phyloP scores from a whole-genome alignment of 2,113 vertebrate species.

The Bostrychus sinensis region DNA sequence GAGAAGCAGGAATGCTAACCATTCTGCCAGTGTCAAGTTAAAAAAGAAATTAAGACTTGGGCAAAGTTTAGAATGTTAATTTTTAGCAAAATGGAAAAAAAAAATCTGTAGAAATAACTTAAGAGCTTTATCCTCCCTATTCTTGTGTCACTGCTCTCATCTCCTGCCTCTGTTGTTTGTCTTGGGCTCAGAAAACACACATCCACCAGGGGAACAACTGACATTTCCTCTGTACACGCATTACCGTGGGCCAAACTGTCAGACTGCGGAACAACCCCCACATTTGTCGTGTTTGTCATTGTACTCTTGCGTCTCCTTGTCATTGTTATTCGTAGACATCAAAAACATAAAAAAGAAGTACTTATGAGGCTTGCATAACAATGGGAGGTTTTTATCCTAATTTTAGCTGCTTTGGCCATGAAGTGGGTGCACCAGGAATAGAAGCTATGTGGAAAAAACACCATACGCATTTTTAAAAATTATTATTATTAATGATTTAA shows the following conservation, averaged over 20 bases:
- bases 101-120: not conserved
- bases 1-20: too few species aligned
- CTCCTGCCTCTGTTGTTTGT: not conserved
- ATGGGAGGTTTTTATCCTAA: not conserved
- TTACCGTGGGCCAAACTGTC: slow-evolving; percentile 1
- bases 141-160: not conserved
- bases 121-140: not conserved
- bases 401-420: not conserved
- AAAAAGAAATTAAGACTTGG: too few species aligned
- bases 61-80: too few species aligned
- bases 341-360: not conserved
- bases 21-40: too few species aligned
- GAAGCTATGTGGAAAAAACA: not conserved
- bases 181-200: not conserved
- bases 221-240: slow-evolving; percentile 3
- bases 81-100: too few species aligned
- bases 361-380: not conserved
- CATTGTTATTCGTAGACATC: not conserved
- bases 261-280: not conserved
- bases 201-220: not conserved
- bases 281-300: slow-evolving; percentile 5
- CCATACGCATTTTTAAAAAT: too few species aligned
- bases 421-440: not conserved
- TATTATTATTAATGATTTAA: too few species aligned
- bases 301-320: not conserved